Conservation (phyloP, 53 echinoderm and acorn worm genomes). For the Echinarachnius parma region DNA sequence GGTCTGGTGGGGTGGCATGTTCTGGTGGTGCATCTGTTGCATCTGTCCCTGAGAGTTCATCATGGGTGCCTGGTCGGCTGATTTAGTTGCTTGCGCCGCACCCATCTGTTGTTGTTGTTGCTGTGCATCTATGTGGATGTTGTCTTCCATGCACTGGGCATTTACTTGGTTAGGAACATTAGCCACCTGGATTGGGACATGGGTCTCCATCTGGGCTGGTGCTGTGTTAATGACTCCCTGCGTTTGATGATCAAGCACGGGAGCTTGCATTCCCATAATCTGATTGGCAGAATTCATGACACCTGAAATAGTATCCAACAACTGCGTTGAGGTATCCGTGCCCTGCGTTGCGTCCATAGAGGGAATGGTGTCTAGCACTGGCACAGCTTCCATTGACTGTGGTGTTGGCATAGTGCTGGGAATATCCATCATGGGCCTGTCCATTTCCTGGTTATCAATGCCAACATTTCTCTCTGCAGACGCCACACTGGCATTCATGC, state of each 20-base stretch:
- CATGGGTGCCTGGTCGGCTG: constrained; percentile 19
- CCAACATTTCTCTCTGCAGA: constrained; percentile 13
- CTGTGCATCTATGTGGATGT: constrained; percentile 35
- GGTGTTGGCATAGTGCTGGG: constrained; percentile 34
- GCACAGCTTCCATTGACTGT: constrained; percentile 32
- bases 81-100: not conserved
- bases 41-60: constrained; percentile 33
- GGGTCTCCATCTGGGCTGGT: constrained; percentile 25
- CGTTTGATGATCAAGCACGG: not conserved
- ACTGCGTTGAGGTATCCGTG: constrained; percentile 6
- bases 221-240: constrained; percentile 3
- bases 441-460: constrained; percentile 24
- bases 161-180: constrained; percentile 6
- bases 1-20: constrained; percentile 5
- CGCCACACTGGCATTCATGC: constrained; percentile 67
- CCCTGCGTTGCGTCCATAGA: constrained; percentile 15
- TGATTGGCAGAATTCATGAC: not conserved
- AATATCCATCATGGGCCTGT: constrained; percentile 23
- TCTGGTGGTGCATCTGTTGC: constrained; percentile 27
- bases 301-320: constrained; percentile 9
- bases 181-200: constrained; percentile 9
- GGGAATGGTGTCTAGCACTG: constrained; percentile 24
- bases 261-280: constrained; percentile 18
- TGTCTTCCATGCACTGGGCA: constrained; percentile 17
- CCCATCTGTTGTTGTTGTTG: constrained; percentile 17